A percentile compares a stretch with the other conserved stretches of the same genome.
Evolutionary conservation across 2,797 vertebrate genomes (phyloP).

Genomic region (Cirrhinus mrigala): DNA sequence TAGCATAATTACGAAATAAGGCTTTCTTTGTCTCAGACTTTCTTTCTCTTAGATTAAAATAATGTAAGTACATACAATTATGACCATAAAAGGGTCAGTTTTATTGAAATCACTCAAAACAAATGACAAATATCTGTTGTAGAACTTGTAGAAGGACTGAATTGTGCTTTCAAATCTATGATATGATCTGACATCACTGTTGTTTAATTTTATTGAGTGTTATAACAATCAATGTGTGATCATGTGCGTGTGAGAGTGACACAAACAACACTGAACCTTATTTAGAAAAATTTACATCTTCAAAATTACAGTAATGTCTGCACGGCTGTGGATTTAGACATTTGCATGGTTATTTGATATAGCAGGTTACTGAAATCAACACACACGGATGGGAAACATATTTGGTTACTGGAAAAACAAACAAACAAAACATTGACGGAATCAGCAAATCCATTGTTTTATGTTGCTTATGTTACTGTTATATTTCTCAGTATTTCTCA

Average conservation of each 20-base stretch:
- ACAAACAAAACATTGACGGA: neutral
- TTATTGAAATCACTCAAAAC: neutral
- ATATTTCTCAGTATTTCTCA: neutral
- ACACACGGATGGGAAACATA: neutral
- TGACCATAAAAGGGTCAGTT: neutral
- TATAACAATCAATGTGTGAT: neutral
- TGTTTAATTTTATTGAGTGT: rapidly evolving
- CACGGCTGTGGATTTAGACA: neutral
- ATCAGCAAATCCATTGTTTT: neutral
- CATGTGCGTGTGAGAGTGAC: rapidly evolving
- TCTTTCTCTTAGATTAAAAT: no score
- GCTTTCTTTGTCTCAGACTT: neutral
- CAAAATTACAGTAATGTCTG: neutral
- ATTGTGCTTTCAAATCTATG: neutral
- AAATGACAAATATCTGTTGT: neutral
- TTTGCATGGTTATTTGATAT: neutral
- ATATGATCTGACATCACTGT: no score
- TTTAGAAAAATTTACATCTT: neutral
- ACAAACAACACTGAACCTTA: neutral
- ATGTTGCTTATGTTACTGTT: neutral
- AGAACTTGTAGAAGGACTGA: neutral
- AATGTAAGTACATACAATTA: neutral
- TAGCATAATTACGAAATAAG: neutral
- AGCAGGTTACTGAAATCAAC: neutral
- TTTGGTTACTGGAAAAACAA: neutral